Evolutionary conservation across 2,888 invertebrate genomes (phyloP), one percentile per base, ranked within the genome.

Genomic region (Sialis lutaria): DNA sequence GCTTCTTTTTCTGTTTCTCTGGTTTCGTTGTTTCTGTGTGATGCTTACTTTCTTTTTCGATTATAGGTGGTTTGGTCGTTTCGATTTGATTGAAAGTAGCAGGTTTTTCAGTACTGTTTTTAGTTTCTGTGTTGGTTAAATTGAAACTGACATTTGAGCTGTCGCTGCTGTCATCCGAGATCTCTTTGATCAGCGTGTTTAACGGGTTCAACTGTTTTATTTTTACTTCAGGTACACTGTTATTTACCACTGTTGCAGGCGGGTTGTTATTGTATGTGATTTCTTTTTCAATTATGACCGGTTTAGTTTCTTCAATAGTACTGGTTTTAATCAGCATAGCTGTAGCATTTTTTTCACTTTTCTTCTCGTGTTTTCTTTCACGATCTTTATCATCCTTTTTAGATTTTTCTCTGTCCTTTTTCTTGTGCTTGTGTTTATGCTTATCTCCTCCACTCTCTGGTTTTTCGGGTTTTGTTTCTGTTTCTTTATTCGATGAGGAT

Each of bases 401-500:
- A 53, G 69, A 55, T 45, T 61, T 62, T 52, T 62, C 65, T 46
- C 61, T 63, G 9, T 72, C 70, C 51, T 67, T 68, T 53, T 72
- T 70, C 54, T 72, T 71, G 53, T 73, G 70, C 51, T 72, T 73
- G 50, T 72, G 69, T 50, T 70, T 71, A 32, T 65, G 63, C 45
- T 62, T 64, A 42, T 65, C 69, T 13, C 53, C 35, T 48, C 65
- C 64, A 56, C 41, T 61, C 42, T 57, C 61, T 33, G 48, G 42
- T 51, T 61, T 64, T 55, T 63, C 63, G 44, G 42, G 42, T 50
- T 61, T 63, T 49, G 57, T 63, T 50, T 46, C 45, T 12, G 51
- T 52, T 44, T 53, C 50, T 37, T 57, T 54, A 22, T 22, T 22
- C 22, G 22, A 22, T 9, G 56, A 50, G 34, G 61, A 62, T 50